These are phyloP conservation scores for Mechanitis mazaeus DNA, from an alignment of 2,888 invertebrate genomes.

Conservation along the genomic window DNA sequence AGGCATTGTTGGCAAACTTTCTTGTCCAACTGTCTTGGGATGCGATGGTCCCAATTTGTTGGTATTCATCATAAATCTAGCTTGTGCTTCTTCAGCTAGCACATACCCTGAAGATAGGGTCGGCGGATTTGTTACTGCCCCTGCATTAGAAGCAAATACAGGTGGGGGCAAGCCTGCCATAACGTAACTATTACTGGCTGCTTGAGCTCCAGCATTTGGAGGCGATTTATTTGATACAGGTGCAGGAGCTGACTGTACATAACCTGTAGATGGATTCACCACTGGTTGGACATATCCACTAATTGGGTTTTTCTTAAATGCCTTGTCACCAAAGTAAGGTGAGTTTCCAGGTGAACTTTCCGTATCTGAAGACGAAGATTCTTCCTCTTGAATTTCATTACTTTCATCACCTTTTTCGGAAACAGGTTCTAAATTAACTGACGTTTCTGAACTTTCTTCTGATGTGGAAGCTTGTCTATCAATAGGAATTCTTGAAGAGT, in stretches of 20 bases:
- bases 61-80: slow-evolving; percentile 54
- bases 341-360: slow-evolving; percentile 52
- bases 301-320: slow-evolving; percentile 53
- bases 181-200: slow-evolving; percentile 64
- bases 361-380: slow-evolving; percentile 48
- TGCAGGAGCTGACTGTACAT: slow-evolving; percentile 50
- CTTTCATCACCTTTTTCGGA: slow-evolving; percentile 42
- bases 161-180: slow-evolving; percentile 63
- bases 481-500: slow-evolving; percentile 52
- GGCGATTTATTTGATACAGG: slow-evolving; percentile 35
- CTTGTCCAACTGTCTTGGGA: slow-evolving; percentile 55
- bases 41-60: slow-evolving; percentile 54
- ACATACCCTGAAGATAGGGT: slow-evolving; percentile 62
- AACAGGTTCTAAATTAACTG: slow-evolving; percentile 57
- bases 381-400: slow-evolving; percentile 41
- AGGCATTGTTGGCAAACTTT: slow-evolving; percentile 68
- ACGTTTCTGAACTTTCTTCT: slow-evolving; percentile 64
- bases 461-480: slow-evolving; percentile 64
- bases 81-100: slow-evolving; percentile 56
- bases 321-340: slow-evolving; percentile 53
- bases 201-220: slow-evolving; percentile 39
- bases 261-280: slow-evolving; percentile 44
- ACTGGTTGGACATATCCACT: slow-evolving; percentile 55
- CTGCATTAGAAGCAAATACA: slow-evolving; percentile 57
- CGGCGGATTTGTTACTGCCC: slow-evolving; percentile 40